phyloP scores from a whole-genome alignment of 2,888 invertebrate genomes.

The Mythimna vitellina region DNA sequence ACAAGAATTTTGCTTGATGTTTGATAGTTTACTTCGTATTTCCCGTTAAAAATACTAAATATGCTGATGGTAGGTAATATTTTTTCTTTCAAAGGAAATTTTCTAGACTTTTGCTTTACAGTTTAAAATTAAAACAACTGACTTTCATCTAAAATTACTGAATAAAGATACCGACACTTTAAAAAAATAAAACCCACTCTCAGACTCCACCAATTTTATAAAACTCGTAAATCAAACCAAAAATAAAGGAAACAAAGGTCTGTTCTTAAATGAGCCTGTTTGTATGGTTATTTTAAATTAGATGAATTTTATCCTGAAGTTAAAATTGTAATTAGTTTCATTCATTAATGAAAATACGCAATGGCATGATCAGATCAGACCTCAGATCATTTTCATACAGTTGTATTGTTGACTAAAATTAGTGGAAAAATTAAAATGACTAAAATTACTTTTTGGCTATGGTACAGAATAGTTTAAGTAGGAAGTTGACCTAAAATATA shows the following conservation, averaged over 20 bases:
- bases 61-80: not conserved
- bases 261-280: not conserved
- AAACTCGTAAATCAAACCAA: not conserved
- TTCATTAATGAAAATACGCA: not conserved
- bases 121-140: not conserved
- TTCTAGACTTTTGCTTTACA: not conserved
- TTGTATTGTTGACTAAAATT: not conserved
- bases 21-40: conserved; percentile 11
- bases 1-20: conserved; percentile 45
- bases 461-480: not conserved
- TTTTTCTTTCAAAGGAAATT: not conserved
- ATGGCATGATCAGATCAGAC: not conserved
- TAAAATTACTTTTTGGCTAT: not conserved
- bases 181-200: not conserved
- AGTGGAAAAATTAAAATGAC: not conserved
- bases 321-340: not conserved
- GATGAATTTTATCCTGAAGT: not conserved
- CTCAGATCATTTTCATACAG: no score
- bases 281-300: not conserved
- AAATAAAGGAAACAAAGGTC: not conserved
- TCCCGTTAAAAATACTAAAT: not conserved
- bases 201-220: not conserved
- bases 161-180: not conserved
- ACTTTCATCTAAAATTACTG: not conserved
- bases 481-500: not conserved